These are phyloP conservation scores for Nephila pilipes DNA, from an alignment of 1,140 invertebrate species.

Conservation along the genomic window DNA sequence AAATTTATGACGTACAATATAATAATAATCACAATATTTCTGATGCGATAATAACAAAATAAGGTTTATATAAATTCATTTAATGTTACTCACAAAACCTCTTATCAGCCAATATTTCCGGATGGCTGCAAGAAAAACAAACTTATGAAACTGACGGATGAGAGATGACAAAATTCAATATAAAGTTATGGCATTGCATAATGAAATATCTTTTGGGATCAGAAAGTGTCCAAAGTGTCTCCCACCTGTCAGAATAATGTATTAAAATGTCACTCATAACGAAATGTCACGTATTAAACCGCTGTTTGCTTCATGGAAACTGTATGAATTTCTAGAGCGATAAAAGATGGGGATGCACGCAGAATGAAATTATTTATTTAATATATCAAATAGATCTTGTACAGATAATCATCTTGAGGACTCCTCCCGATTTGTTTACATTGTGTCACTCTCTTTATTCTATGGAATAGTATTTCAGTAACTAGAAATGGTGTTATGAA, in stretches of 20 bases:
- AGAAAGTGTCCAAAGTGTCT: slow-evolving; percentile 34
- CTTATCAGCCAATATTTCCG: not conserved
- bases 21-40: too few species aligned
- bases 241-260: not conserved
- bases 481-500: too few species aligned
- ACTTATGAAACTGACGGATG: not conserved
- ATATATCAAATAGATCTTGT: too few species aligned
- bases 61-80: not conserved
- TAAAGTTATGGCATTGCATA: not conserved
- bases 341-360: not conserved
- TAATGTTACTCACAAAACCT: not conserved
- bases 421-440: too few species aligned
- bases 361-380: too few species aligned
- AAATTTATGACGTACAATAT: too few species aligned
- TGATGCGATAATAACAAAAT: not conserved
- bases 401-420: too few species aligned
- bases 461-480: too few species aligned
- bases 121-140: not conserved
- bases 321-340: not conserved
- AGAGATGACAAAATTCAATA: slow-evolving; percentile 10
- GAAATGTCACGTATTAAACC: too few species aligned
- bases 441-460: too few species aligned
- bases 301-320: not conserved
- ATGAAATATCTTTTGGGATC: slow-evolving; percentile 40
- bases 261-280: slow-evolving; percentile 34